Evolutionary conservation across 2,888 invertebrate genomes (phyloP), one percentile per base, ranked within the genome.

Genomic region (Sepioteuthis lessoniana): DNA sequence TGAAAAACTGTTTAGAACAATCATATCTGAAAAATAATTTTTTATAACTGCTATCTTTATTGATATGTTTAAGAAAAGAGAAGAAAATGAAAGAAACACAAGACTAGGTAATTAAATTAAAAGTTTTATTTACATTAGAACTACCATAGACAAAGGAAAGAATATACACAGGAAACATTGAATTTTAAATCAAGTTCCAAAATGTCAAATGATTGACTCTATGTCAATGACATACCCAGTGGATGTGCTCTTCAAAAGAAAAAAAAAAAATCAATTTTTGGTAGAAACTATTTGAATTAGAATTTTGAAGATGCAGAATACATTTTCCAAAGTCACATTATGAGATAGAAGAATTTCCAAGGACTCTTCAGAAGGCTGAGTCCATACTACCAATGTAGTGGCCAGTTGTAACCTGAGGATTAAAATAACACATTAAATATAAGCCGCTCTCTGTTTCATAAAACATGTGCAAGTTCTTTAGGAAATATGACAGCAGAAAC

Each of bases 61-160:
- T 47, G 47, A 47, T 19, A 47, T 55, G 76, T 35, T 76, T 16
- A 76, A 76, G 76, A 76, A 10, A 76, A 28, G 19, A 50, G 3
- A 55, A 55, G 19, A 50, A 16, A 55, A 55, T 16, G 5, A 76
- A 76, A 16, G 25, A 76, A 76, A 76, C 76, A 76, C 76, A 76
- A 76, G 76, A 76, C 76, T n/a, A 76, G 13, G 76, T 76, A 76
- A 76, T 76, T 76, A 76, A 76, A 76, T 76, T 76, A 76, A 76
- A 76, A 76, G 76, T 76, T 76, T 76, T 76, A 76, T 76, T 76
- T 76, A 76, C 76, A 76, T 76, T 76, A 76, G 76, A 76, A 76
- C 76, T 76, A 76, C 76, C 76, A 76, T 76, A 76, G 76, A 76
- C 76, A 76, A 76, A 76, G 76, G 76, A 76, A 76, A 76, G 76